These are phyloP conservation scores for Drosophila testacea DNA, from an alignment of 2,888 invertebrate species.

Conservation along the genomic window DNA sequence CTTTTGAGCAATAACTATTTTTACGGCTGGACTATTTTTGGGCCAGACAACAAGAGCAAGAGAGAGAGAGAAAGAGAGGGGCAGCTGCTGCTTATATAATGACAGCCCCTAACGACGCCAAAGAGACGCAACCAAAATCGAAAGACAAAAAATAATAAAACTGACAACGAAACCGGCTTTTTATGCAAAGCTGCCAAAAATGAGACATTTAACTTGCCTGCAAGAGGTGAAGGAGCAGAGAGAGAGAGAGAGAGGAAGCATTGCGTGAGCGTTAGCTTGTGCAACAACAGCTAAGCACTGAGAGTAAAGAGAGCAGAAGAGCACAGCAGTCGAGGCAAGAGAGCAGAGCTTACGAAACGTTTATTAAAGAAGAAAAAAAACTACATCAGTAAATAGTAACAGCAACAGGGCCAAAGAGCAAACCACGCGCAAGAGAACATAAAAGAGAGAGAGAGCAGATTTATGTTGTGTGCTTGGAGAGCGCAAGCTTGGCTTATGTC, in stretches of 20 bases:
- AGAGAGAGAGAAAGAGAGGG: slow-evolving; percentile 1
- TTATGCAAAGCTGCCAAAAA: slow-evolving; percentile 75
- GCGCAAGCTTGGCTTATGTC: slow-evolving; percentile 63
- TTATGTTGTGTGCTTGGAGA: slow-evolving; percentile 6
- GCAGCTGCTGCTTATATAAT: slow-evolving; percentile 56
- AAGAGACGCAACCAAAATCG: slow-evolving; percentile 30
- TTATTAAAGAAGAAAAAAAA: background rate
- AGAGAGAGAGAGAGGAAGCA: slow-evolving; percentile 21
- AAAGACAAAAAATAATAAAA: slow-evolving; percentile 17
- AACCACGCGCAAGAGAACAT: slow-evolving; percentile 18
- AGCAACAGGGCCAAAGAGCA: slow-evolving; percentile 57
- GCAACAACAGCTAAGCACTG: slow-evolving; percentile 58
- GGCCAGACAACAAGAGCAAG: slow-evolving; percentile 21
- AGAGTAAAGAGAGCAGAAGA: slow-evolving; percentile 16
- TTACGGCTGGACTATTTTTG: slow-evolving; percentile 49
- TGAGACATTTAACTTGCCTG: slow-evolving; percentile 8
- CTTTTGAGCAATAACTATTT: slow-evolving; percentile 43
- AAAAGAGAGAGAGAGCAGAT: background rate
- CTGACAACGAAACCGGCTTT: slow-evolving; percentile 71
- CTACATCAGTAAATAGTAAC: slow-evolving; percentile 2
- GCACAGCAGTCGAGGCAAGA: slow-evolving; percentile 35
- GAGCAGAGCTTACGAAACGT: slow-evolving; percentile 33
- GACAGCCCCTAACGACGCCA: slow-evolving; percentile 66
- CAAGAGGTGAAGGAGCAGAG: background rate
- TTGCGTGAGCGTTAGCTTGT: slow-evolving; percentile 76